phyloP scores from a whole-genome alignment of 2,797 vertebrate species.

The Pantherophis vulpinus region DNA sequence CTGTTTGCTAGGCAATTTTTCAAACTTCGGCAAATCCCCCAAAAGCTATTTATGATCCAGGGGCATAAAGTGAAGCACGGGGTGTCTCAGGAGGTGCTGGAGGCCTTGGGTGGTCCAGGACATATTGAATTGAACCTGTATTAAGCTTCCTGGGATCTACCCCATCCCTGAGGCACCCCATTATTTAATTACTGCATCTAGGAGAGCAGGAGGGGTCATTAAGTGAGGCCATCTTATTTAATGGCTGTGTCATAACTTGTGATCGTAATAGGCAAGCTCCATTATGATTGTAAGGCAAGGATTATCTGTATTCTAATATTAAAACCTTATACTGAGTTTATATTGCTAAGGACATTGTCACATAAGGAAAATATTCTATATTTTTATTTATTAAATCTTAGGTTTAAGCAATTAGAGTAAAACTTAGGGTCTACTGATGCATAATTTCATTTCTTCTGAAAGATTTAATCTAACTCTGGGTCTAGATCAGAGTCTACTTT shows the following conservation, averaged over 20 bases:
- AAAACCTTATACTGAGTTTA: slow-evolving; percentile 20
- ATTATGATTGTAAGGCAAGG: background rate
- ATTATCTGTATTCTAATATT: slow-evolving; percentile 26
- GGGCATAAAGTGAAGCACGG: background rate
- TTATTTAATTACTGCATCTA: background rate
- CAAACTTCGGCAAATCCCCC: background rate
- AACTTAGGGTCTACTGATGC: slow-evolving; percentile 15
- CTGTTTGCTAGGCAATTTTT: background rate
- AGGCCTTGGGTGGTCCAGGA: background rate
- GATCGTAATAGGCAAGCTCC: background rate
- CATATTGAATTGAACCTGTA: background rate
- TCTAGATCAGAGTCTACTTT: background rate
- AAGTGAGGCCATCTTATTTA: background rate
- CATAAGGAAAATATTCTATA: slow-evolving; percentile 29
- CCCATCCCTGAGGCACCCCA: background rate
- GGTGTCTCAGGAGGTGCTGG: background rate
- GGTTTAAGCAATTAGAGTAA: slow-evolving; percentile 52
- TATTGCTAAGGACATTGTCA: background rate
- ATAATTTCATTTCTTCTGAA: background rate
- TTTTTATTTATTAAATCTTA: slow-evolving; percentile 48
- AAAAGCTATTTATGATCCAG: background rate
- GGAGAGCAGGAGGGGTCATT: background rate
- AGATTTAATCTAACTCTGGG: background rate
- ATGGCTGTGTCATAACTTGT: background rate
- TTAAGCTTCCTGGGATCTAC: background rate